Evolutionary conservation across 2,888 invertebrate species (phyloP), one percentile per base, ranked within the genome.

Genomic region (Liposcelis brunnea): DNA sequence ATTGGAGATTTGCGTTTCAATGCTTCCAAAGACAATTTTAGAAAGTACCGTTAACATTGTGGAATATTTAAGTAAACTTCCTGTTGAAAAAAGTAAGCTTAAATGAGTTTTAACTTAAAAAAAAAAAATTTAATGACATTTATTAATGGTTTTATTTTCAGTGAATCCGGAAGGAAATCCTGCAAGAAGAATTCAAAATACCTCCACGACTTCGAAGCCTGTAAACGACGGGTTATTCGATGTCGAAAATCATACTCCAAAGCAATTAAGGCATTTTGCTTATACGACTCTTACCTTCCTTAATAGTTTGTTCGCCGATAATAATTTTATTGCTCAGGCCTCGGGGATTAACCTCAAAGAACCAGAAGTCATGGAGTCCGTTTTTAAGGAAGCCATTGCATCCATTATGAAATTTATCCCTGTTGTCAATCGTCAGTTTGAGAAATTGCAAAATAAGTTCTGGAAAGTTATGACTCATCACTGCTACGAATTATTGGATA

Each of bases 211-310:
- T 35, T 44, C 46, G 26, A 45, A 49, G 2, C 57, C 58, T 19
- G 49, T 51, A 1, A 48, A 53, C 4, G 31, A 11, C 46, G 66
- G 70, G 31, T 67, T 80, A 42, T 80, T 80, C 52, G 72, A 78
- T 56, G 65, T 80, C 0, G 69, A 68, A 6, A 67, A 68, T 1
- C 76, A 77, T 53, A 74, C 75, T 0, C 69, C 79, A 0, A 80
- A 82, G 55, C 82, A 89, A 52, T 65, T 89, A 44, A 71, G 86
- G 2, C 86, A 90, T 59, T 90, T 80, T 59, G 89, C 84, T 62
- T 89, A 86, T 56, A 71, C 78, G 0, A 66, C 81, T 18, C 66
- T 90, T 14, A 79, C 79, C 19, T 83, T 85, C 52, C 68, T 86
- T 43, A 40, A 40, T 6, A 19, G n/a, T 7, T n/a, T 40, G 40